Base-by-base conservation (phyloP, 2,888 invertebrate species). In the Physocephala rufipes region DNA sequence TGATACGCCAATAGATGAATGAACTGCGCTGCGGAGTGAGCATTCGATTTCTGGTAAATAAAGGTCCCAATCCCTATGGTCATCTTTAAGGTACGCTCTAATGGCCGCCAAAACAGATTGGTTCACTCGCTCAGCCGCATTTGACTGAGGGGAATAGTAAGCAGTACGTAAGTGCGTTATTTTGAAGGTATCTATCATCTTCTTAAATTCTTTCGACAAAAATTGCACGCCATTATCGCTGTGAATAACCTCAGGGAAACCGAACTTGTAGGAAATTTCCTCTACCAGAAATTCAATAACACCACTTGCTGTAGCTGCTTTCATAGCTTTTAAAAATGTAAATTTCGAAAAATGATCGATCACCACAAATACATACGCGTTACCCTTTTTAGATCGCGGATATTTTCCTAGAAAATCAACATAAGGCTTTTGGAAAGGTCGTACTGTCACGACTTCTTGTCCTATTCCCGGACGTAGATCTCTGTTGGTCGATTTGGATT, bases 401-500 rank as follows among this genome's bases (percentile, higher is more conserved):
- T n/a, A n/a, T n/a, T n/a, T n/a, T 28, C 58, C 58, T 2, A 58
- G 13, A 2, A 58, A 58, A 13, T 28, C 58, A 26, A 28, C 58
- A 16, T 58, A 58, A 24, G 28, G 21, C 13, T 58, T 58, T 15
- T 58, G 58, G 13, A 58, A 58, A 26, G 19, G 76, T 69, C 0
- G 74, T 4, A 51, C 71, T 45, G 58, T 77, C 49, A 59, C 67
- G 45, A 71, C 69, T 4, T 69, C 55, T 1, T 69, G 19, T 1
- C 69, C 58, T 26, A 58, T 58, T 21, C 26, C 58, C 15, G 58
- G 58, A 5, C 58, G 26, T 2, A 58, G 16, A 13, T 58, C 28
- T 12, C 5, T 58, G 16, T 58, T 58, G 24, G 53, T n/a, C 19
- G 63, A 63, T 47, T 63, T 63, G 1, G 45, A 24, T 45, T 63